Conservation (phyloP, 2,888 invertebrate genomes). For the Hypomecis atomaria region DNA sequence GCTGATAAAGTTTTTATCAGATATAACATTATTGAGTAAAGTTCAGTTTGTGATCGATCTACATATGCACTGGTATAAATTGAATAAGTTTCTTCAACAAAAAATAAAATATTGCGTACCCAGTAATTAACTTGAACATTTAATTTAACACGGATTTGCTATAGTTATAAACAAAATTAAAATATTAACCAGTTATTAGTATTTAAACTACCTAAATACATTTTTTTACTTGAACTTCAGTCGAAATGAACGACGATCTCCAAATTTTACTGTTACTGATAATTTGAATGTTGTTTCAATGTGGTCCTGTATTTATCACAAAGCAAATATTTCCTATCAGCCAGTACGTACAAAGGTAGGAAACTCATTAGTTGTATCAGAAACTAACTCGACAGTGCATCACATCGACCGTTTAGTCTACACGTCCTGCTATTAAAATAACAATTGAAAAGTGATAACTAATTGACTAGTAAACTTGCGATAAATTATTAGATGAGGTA, state of each 20-base stretch:
- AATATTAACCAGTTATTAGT: too few relatives aligned
- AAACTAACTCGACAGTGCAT: constrained; percentile 27
- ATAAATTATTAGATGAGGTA: neutral
- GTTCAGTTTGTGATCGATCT: neutral
- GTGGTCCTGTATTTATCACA: constrained; percentile 37
- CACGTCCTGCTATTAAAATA: constrained; percentile 20
- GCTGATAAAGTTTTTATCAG: constrained; percentile 8
- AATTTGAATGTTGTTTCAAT: constrained; percentile 26
- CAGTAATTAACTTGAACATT: neutral
- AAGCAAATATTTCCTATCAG: constrained; percentile 42
- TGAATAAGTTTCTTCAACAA: too few relatives aligned
- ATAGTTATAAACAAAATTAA: too few relatives aligned
- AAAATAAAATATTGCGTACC: too few relatives aligned
- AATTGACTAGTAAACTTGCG: neutral
- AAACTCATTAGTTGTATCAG: constrained; percentile 38
- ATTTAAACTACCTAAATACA: too few relatives aligned
- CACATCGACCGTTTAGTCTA: constrained; percentile 25
- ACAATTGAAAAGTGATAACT: neutral
- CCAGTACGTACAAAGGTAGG: constrained; percentile 23
- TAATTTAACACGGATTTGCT: neutral
- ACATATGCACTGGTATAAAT: too few relatives aligned
- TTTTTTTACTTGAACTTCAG: too few relatives aligned
- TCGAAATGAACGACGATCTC: too few relatives aligned
- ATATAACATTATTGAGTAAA: constrained; percentile 7
- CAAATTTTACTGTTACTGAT: too few relatives aligned